Evolutionary conservation across 1,140 invertebrate species (phyloP).

Genomic region (Zaprionus vittiger): DNA sequence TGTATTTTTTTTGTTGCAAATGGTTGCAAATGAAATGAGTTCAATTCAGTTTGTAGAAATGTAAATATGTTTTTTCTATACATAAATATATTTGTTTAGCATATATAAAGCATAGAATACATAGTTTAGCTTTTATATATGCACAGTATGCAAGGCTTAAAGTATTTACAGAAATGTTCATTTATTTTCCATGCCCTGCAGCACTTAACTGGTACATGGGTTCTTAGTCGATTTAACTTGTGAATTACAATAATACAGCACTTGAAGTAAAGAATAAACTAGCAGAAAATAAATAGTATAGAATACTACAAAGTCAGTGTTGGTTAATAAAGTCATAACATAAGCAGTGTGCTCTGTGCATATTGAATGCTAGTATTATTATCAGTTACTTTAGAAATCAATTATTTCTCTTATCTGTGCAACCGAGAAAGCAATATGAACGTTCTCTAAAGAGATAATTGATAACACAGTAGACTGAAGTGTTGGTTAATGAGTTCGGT

Average conservation of each 20-base stretch:
- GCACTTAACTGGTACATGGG: neutral
- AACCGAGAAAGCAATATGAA: too few relatives aligned
- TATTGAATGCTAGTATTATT: too few relatives aligned
- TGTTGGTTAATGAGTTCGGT: too few relatives aligned
- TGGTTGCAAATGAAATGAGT: neutral
- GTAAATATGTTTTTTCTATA: neutral
- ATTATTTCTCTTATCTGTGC: too few relatives aligned
- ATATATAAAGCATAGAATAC: neutral
- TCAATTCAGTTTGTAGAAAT: neutral
- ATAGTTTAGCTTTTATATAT: accelerated
- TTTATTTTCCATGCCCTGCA: neutral
- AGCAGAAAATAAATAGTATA: too few relatives aligned
- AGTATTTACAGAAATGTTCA: neutral
- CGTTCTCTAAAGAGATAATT: too few relatives aligned
- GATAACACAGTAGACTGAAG: too few relatives aligned
- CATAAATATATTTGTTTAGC: neutral
- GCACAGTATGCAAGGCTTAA: neutral
- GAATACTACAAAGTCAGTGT: neutral
- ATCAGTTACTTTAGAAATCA: too few relatives aligned
- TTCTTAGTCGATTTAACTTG: neutral
- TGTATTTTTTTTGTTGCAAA: neutral
- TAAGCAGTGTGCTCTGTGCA: too few relatives aligned
- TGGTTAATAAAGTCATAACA: neutral
- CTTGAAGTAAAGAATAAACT: too few relatives aligned
- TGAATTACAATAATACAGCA: neutral